Base-by-base conservation (phyloP, 2,888 invertebrate species). In the Fragum sueziense region DNA sequence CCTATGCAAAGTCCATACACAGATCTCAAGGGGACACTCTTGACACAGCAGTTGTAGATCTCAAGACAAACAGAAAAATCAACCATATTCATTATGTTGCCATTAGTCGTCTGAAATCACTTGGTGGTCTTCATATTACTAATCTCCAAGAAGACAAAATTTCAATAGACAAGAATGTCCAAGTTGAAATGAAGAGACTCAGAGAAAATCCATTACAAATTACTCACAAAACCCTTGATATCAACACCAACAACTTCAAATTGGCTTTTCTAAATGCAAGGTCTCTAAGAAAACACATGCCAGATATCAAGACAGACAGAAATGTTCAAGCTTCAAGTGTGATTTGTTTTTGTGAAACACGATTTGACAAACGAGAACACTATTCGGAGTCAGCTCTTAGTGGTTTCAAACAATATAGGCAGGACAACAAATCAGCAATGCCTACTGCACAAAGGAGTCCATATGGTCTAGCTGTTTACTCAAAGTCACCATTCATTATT, bases 1-100 rank as follows among this genome's bases (percentile, higher is more conserved):
- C 80, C 7, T 74, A 70, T 74, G 84, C 80, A 51, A 84, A 82
- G 74, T 78, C 82, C n/a, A 70, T 80, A 6, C 80, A 84, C 31
- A 71, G 78, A 31, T 62, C 82, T 34, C 84, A 84, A 80, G 84
- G 80, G 29, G 77, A 74, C 65, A 85, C 85, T 9, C 20, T 85
- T 25, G 61, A 76, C 14, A 68, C 17, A 41, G 79, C 73, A 51
- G 82, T 85, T 27, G 52, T 85, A 22, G 82, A 84, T 75, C n/a
- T 84, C n/a, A 74, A 77, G 25, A 72, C 57, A 14, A 65, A 47
- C 57, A 61, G 78, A 57, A 73, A 69, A 72, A 27, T 78, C 29
- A 34, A 77, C 31, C 85, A 82, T 65, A 82, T 82, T 33, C 84
- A 85, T 54, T 85, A 80, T 84, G 79, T 82, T 37, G 85, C 80